These are phyloP conservation scores for Daboia siamensis DNA, from an alignment of 2,113 vertebrate genomes.

Conservation along the genomic window DNA sequence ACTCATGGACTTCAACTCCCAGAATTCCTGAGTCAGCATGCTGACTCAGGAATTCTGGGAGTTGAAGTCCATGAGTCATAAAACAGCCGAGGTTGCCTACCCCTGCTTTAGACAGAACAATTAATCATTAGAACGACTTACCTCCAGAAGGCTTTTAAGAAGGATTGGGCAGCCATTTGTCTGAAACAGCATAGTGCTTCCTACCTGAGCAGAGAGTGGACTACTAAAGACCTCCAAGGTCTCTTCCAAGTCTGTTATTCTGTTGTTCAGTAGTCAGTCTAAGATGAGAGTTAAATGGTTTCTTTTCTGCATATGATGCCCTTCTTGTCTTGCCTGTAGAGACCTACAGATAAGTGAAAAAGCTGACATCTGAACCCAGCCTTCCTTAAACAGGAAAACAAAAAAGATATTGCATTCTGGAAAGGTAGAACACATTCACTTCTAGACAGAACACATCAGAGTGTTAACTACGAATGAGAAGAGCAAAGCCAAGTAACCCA, in stretches of 20 bases:
- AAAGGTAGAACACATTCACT: not conserved
- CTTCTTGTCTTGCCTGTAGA: not conserved
- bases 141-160: not conserved
- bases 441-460: conserved; percentile 18
- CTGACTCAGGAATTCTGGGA: too few relatives aligned
- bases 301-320: not conserved
- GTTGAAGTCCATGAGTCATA: too few relatives aligned
- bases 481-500: conserved; percentile 42
- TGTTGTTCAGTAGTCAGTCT: not conserved
- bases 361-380: not conserved
- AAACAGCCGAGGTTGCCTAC: too few relatives aligned
- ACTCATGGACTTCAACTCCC: too few relatives aligned
- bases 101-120: not conserved
- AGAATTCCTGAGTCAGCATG: too few relatives aligned
- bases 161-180: not conserved
- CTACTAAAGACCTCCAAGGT: not conserved
- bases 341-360: not conserved
- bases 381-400: conserved; percentile 20
- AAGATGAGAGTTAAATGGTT: not conserved
- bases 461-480: conserved; percentile 51
- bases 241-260: not conserved
- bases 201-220: not conserved
- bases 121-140: not conserved
- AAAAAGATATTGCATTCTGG: conserved; percentile 20
- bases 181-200: not conserved